These are phyloP conservation scores for Tetramorium parvispinum DNA, from an alignment of 1,140 invertebrate genomes.

Conservation along the genomic window DNA sequence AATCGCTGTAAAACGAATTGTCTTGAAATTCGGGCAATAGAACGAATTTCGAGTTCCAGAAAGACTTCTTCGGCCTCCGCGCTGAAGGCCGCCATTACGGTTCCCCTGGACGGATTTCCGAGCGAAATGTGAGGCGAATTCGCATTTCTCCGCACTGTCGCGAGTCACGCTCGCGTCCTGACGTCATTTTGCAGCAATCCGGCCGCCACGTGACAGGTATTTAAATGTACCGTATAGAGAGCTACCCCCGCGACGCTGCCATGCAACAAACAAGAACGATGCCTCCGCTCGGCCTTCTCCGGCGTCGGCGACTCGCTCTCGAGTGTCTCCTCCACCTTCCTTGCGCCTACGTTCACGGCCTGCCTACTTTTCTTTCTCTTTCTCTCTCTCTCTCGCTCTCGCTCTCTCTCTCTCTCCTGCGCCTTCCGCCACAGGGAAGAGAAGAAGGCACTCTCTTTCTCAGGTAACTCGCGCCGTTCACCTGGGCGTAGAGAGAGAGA, in stretches of 20 bases:
- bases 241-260: constrained; percentile 15
- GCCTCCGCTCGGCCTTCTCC: constrained; percentile 55
- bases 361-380: constrained; percentile 26
- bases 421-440: not conserved
- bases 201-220: constrained; percentile 51
- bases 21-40: not conserved
- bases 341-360: constrained; percentile 70
- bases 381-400: not conserved
- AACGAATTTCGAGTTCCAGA: not conserved
- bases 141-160: not conserved
- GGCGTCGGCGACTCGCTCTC: constrained; percentile 32
- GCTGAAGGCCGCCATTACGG: not conserved
- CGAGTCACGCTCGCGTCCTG: constrained; percentile 7
- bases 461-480: constrained; percentile 80
- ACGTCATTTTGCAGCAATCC: constrained; percentile 54
- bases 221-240: constrained; percentile 48
- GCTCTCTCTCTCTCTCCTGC: not conserved
- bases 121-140: not conserved
- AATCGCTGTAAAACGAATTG: not conserved
- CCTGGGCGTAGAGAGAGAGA: constrained; percentile 74
- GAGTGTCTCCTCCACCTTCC: constrained; percentile 68
- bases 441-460: constrained; percentile 62
- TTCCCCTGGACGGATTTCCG: not conserved
- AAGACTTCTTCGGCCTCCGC: not conserved
- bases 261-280: constrained; percentile 56